Evolutionary conservation across 2,797 vertebrate species (phyloP), one percentile per base, ranked within the genome.

Genomic region (Netta rufina): DNA sequence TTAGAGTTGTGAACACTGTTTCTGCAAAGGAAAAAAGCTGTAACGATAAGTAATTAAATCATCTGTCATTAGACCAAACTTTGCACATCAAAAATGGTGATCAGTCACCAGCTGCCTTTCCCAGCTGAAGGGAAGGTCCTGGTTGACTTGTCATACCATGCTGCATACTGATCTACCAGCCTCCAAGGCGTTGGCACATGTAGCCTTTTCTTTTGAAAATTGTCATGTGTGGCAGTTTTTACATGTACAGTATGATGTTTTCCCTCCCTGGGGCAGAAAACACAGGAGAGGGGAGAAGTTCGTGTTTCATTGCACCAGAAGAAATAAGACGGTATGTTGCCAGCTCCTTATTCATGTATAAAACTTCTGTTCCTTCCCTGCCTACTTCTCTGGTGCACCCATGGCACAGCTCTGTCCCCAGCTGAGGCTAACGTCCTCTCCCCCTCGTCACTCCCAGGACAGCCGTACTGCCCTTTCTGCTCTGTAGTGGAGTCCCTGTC

Each of bases 181-280:
- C 33, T 82, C 18, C 25, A 20, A 82, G 78, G 76, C 75, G 65
- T 61, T 76, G 58, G 81, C 84, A 87, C 36, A 25, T 30, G 32
- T 60, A 93, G 36, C 49, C 28, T 54, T 85, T 94, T 80, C 64
- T 75, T 85, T 71, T 92, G 78, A 92, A 90, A 89, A 92, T 3
- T 90, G 72, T 80, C 47, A 25, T n/a, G 18, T 57, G 86, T 73
- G 81, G 71, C 86, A 77, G 61, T 60, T 73, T 89, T 89, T 76
- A 61, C 33, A 18, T 43, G 69, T 67, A 66, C 77, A 85, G 58
- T 65, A 89, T 92, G 87, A 19, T 17, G 30, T 85, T 86, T 92
- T 81, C 72, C 69, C 61, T 87, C 71, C 81, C 90, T 69, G 54
- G 57, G 61, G 87, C 71, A 94, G 71, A 66, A 82, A 88, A 82